phyloP scores from a whole-genome alignment of 1,140 invertebrate species.

The Homalodisca vitripennis region DNA sequence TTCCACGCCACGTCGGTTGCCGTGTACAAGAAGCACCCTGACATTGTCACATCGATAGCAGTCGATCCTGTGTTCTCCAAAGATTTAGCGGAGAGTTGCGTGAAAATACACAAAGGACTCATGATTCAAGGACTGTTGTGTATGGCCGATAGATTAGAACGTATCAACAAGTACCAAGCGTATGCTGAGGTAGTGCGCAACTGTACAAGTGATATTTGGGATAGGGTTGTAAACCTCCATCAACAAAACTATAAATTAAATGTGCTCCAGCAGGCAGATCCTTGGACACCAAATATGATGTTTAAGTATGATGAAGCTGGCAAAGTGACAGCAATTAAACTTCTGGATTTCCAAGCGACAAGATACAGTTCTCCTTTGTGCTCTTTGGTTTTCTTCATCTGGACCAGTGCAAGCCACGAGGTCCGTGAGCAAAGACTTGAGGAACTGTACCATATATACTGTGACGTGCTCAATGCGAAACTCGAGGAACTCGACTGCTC shows the following conservation, averaged over 20 bases:
- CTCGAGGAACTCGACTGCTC: background rate
- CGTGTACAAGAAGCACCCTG: background rate
- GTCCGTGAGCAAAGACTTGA: background rate
- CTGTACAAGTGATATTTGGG: background rate
- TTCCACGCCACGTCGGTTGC: constrained; percentile 7
- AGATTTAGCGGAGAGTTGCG: background rate
- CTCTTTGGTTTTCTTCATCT: background rate
- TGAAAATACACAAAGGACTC: background rate
- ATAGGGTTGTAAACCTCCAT: background rate
- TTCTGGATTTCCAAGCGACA: constrained; percentile 2
- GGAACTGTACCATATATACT: background rate
- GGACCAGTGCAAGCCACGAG: background rate
- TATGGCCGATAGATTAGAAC: background rate
- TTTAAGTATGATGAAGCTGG: constrained; percentile 37
- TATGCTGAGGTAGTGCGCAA: background rate
- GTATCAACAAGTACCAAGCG: background rate
- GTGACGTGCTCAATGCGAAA: background rate
- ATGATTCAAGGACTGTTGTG: background rate
- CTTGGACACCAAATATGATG: constrained; percentile 45
- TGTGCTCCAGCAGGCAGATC: constrained; percentile 46
- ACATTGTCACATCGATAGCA: background rate
- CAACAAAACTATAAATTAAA: constrained; percentile 33
- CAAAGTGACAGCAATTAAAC: background rate
- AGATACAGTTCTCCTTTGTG: background rate
- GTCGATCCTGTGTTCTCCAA: background rate